Evolutionary conservation across 92 coral and sea anemone genomes (phyloP).

Genomic region (Meandrina meandrites): DNA sequence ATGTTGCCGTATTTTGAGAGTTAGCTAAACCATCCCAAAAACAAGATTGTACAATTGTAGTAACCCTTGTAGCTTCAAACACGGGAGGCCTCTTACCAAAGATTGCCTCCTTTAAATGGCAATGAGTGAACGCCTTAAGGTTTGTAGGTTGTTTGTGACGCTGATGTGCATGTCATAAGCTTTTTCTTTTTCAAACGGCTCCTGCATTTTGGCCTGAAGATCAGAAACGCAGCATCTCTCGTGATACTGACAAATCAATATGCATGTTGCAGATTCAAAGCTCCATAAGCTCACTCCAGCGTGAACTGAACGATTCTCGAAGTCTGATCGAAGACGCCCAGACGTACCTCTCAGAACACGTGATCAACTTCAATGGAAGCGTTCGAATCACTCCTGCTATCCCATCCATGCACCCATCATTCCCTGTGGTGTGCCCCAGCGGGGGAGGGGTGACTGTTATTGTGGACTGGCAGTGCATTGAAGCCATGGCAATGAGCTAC

Average conservation of each 20-base stretch:
- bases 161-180: too few species aligned
- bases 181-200: too few species aligned
- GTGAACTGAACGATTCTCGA: slow-evolving; percentile 61
- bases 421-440: slow-evolving; percentile 64
- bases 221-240: too few species aligned
- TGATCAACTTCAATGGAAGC: slow-evolving; percentile 83
- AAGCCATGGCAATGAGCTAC: slow-evolving; percentile 79
- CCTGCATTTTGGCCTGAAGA: too few species aligned
- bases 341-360: slow-evolving; percentile 61
- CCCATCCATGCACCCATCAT: slow-evolving; percentile 29
- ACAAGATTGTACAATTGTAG: too few species aligned
- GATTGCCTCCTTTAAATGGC: too few species aligned
- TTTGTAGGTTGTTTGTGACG: too few species aligned
- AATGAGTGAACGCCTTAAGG: too few species aligned
- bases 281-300: slow-evolving; percentile 62
- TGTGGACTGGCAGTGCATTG: slow-evolving; percentile 70
- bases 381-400: slow-evolving; percentile 60
- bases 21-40: too few species aligned
- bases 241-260: background rate
- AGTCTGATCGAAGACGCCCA: slow-evolving; percentile 61
- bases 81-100: too few species aligned
- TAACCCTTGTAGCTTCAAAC: too few species aligned
- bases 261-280: slow-evolving; percentile 59
- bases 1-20: background rate
- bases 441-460: slow-evolving; percentile 62